Evolutionary conservation across 2,113 vertebrate genomes (phyloP), one percentile per base, ranked within the genome.

Genomic region (Paradoxurus hermaphroditus): DNA sequence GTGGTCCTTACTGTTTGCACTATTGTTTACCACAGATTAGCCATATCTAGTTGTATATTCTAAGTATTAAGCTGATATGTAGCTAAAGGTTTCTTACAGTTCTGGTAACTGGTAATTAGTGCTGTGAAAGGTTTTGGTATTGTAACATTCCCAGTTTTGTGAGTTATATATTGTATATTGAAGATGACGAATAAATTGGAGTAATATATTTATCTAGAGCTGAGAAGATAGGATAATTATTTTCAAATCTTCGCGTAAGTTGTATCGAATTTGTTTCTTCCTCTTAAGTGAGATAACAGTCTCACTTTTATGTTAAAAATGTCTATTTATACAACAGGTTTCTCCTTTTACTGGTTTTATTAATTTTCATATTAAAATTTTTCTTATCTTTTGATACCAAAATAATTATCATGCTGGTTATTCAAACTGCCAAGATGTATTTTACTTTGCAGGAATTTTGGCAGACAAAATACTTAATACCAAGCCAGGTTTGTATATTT

Each of bases 191-290:
- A 96, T 39, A 49, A 95, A 93, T 97, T 97, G 90, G 67, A 98
- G 93, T 96, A 95, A 96, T 98, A 97, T 93, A 97, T 97, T 98
- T 97, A 98, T 87, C 90, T 97, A 91, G 77, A 95, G 78, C 90
- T 92, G 97, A 92, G 82, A 97, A 94, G 97, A 92, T 78, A 95
- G 72, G 86, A 77, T 90, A 78, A 90, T 87, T 97, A 97, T 97
- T 97, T 96, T 12, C 63, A 97, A 96, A 90, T 84, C 77, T 53
- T 95, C 72, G 97, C 97, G 83, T 91, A 93, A 97, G 86, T 89
- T 96, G 68, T 88, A 83, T 87, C 7, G 15, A 89, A 73, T 68
- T 62, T 92, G 39, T 83, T 23, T 86, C 94, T 97, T 97, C 86
- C 68, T 95, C 56, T 65, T 84, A 39, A 73, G 0, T 59, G 90